Percentiles rank a stretch among this genome's conserved stretches.
Conservation (phyloP, 2,797 vertebrate genomes). For the Champsocephalus esox region DNA sequence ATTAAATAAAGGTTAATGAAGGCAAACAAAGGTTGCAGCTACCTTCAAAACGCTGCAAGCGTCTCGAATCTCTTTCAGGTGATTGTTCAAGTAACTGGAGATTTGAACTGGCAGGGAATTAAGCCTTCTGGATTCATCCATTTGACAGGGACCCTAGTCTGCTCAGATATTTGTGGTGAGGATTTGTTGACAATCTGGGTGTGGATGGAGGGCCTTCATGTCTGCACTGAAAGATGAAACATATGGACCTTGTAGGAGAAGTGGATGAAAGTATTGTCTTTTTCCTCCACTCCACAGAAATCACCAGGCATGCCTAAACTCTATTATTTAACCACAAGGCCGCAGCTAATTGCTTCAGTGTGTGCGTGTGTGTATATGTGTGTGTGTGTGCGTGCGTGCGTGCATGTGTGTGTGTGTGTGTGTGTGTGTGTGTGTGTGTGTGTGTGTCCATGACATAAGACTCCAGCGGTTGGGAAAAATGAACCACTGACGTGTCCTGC, state of each 20-base stretch:
- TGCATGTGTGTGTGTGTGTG: conserved; percentile 28
- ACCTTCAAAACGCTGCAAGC: not conserved
- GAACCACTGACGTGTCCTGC: conserved; percentile 63
- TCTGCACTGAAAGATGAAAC: conserved; percentile 67
- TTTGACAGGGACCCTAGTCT: conserved; percentile 25
- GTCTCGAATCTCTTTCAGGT: conserved; percentile 20
- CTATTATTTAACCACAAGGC: conserved; percentile 80
- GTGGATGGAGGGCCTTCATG: conserved; percentile 50
- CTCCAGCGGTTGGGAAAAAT: conserved; percentile 68
- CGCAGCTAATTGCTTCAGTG: conserved; percentile 86
- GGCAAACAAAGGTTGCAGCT: not conserved
- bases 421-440: conserved; percentile 21
- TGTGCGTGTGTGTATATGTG: conserved; percentile 18
- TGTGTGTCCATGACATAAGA: conserved; percentile 50
- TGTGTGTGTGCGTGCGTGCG: conserved; percentile 50
- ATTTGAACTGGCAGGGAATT: conserved; percentile 9
- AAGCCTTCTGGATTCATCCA: conserved; percentile 26
- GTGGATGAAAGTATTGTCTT: conserved; percentile 70
- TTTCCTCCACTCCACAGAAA: conserved; percentile 70
- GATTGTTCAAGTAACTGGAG: conserved; percentile 25
- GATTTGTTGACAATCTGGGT: conserved; percentile 66
- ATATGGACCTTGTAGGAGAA: conserved; percentile 58
- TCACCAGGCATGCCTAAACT: conserved; percentile 73
- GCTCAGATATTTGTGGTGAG: conserved; percentile 57
- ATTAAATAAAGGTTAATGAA: conserved; percentile 35